Evolutionary conservation across 2,113 vertebrate species (phyloP).

Genomic region (Myxocyprinus asiaticus): DNA sequence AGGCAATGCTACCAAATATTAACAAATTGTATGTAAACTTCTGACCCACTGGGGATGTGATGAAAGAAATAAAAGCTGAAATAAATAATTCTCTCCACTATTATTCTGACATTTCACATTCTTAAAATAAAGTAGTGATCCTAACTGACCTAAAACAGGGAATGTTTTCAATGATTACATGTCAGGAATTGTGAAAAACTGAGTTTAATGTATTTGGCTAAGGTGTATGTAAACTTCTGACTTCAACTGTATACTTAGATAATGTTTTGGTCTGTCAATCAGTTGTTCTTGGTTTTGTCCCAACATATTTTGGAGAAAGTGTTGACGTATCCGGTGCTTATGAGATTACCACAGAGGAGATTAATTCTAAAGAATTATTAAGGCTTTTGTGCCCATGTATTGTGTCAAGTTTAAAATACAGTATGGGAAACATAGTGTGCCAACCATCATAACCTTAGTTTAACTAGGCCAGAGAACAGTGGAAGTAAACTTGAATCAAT

Average conservation of each 20-base stretch:
- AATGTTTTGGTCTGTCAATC: constrained; percentile 39
- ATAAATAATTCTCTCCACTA: no score
- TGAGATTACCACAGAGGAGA: constrained; percentile 43
- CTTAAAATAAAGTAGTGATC: no score
- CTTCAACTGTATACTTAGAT: not conserved
- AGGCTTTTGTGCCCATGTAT: constrained; percentile 43
- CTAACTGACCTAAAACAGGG: no score
- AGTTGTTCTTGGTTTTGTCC: constrained; percentile 35
- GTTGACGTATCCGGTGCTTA: constrained; percentile 40
- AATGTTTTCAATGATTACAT: no score
- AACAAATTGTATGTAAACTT: no score
- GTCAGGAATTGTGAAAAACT: no score
- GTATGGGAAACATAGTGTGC: constrained; percentile 49
- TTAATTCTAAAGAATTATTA: constrained; percentile 48
- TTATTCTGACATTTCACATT: no score
- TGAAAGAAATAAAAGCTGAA: no score
- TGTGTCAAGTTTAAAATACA: constrained; percentile 50
- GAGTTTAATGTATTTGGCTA: no score
- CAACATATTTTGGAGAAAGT: constrained; percentile 27
- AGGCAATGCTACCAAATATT: no score
- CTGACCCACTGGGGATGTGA: no score
- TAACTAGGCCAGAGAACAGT: constrained; percentile 66
- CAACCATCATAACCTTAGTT: constrained; percentile 67
- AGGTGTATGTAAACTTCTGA: no score
- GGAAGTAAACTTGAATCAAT: constrained; percentile 51